Evolutionary conservation across 2,113 vertebrate species (phyloP), one percentile per base, ranked within the genome.

Genomic region (western clawed frog (Xenopus tropicalis)): DNA sequence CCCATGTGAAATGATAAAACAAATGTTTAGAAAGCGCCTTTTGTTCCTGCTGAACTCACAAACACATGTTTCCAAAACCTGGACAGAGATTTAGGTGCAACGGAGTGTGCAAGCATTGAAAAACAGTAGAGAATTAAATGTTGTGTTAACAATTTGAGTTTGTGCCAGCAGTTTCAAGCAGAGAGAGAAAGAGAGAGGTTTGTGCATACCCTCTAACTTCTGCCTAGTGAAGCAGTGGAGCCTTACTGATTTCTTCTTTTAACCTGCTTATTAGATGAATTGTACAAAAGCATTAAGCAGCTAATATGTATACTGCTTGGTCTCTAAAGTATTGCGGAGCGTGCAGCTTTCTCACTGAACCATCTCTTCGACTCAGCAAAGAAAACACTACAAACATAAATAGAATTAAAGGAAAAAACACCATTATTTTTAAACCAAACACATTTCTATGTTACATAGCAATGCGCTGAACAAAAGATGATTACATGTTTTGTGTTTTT

Each of bases 41-140:
- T 24, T 25, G 58, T 24, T 61, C 58, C 13, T 61, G 11, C 21
- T 23, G 6, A 23, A 21, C 4, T 13, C 11, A 23, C 58, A 61
- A 23, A 23, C 21, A 11, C 14, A 23, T 61, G 22, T 24, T 61
- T 22, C 13, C 46, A 48, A 13, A 14, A 17, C 54, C 54, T 57
- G 16, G 19, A 57, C 54, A n/a, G 54, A 19, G 14, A 62, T 29
- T 29, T 29, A 14, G 2, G 3, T 6, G 0, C 83, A 78, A 79
- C 73, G 85, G 83, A 81, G 79, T 17, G 61, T 62, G 14, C 21
- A 21, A 56, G 29, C 52, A 10, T 25, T 52, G 61, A 14, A 1
- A 21, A 48, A 44, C 9, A 1, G 0, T 1, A 10, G 0, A 1
- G 1, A 1, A 58, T 75, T 56, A 22, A 24, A 42, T 14, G 23